A percentile compares a stretch with the other conserved stretches of the same genome.
Evolutionary conservation across 1,140 invertebrate genomes (phyloP).

Genomic region (Drosophila sechellia): DNA sequence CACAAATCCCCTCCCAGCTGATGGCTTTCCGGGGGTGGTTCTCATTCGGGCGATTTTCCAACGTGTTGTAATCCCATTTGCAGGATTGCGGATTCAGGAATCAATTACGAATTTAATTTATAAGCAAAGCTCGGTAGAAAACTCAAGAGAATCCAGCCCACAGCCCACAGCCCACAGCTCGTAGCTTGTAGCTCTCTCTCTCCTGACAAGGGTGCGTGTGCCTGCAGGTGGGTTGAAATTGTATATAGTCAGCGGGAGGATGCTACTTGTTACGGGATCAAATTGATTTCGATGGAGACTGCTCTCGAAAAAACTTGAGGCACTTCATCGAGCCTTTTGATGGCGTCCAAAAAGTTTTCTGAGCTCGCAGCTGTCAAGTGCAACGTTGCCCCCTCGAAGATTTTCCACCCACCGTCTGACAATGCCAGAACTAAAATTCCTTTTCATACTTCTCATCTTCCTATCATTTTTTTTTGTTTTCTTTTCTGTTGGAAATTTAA

Average conservation of each 20-base stretch:
- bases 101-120: slow-evolving; percentile 83
- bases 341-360: slow-evolving; percentile 5
- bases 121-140: slow-evolving; percentile 42
- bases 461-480: neutral
- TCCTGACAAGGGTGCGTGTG: slow-evolving; percentile 25
- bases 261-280: slow-evolving; percentile 12
- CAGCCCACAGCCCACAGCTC: neutral
- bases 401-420: slow-evolving; percentile 20
- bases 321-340: slow-evolving; percentile 65
- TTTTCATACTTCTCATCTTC: slow-evolving; percentile 27
- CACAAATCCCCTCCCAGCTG: neutral
- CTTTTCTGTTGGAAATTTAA: slow-evolving; percentile 21
- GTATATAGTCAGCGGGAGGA: neutral
- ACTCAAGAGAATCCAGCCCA: slow-evolving; percentile 18
- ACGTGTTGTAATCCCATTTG: slow-evolving; percentile 83
- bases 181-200: slow-evolving; percentile 22
- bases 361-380: slow-evolving; percentile 69
- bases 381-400: slow-evolving; percentile 25
- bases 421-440: slow-evolving; percentile 55
- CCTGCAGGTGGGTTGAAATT: slow-evolving; percentile 5
- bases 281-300: slow-evolving; percentile 49
- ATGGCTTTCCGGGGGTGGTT: slow-evolving; percentile 49
- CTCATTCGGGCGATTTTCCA: slow-evolving; percentile 58
- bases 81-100: slow-evolving; percentile 82
- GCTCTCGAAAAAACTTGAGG: slow-evolving; percentile 18